A percentile compares a stretch with the other conserved stretches of the same genome.
Conservation (phyloP, 2,113 vertebrate genomes). For the Pelobates fuscus region DNA sequence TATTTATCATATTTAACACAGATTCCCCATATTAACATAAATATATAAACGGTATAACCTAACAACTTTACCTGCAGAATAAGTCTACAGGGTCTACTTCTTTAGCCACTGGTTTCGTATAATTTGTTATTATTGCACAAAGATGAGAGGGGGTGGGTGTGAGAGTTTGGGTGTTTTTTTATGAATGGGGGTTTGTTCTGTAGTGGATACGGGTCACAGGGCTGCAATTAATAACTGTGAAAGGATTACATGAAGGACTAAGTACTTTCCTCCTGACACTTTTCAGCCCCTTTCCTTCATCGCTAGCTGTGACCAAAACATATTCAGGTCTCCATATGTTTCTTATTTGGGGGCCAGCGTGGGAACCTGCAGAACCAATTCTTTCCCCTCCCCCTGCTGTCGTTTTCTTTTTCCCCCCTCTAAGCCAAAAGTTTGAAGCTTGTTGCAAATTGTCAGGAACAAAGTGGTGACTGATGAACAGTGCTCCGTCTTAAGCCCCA, state of each 20-base stretch:
- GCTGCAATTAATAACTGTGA: constrained; percentile 45
- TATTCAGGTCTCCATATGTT: constrained; percentile 68
- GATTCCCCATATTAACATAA: too few species aligned
- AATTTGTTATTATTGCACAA: constrained; percentile 43
- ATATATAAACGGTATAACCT: too few species aligned
- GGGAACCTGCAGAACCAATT: constrained; percentile 58
- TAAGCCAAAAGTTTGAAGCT: constrained; percentile 60
- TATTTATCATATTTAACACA: too few species aligned
- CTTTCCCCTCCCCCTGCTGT: constrained; percentile 52
- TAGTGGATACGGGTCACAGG: constrained; percentile 39
- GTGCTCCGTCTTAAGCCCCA: constrained; percentile 63
- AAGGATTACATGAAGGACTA: constrained; percentile 36
- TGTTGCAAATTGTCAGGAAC: constrained; percentile 62
- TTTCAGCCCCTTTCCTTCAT: constrained; percentile 54
- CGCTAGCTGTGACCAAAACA: constrained; percentile 62
- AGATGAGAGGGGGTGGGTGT: not conserved
- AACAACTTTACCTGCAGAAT: too few species aligned
- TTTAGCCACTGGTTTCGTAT: constrained; percentile 15
- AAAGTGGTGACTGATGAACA: constrained; percentile 67
- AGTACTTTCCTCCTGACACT: constrained; percentile 51
- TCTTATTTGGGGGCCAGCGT: constrained; percentile 63
- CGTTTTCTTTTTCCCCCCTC: constrained; percentile 64
- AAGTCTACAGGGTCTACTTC: not conserved
- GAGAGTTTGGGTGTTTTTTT: not conserved
- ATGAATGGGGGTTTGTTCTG: constrained; percentile 48